Conservation (phyloP, 2,888 invertebrate species). For the Agrilus cyanescens region DNA sequence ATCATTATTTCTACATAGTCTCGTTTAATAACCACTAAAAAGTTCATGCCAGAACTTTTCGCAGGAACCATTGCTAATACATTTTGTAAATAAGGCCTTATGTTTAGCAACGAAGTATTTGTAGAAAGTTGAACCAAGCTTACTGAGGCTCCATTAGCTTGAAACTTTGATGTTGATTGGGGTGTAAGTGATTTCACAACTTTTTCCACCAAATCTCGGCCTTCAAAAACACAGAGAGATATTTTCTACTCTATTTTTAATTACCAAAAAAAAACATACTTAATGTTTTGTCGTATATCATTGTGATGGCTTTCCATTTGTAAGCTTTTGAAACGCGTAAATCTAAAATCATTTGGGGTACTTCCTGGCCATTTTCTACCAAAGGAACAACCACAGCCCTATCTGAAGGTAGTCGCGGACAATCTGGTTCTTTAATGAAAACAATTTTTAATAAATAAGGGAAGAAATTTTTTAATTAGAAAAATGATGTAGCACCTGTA, state of each 20-base stretch:
- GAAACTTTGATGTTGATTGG: conserved; percentile 18
- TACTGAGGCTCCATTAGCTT: conserved; percentile 23
- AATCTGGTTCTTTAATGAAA: conserved; percentile 50
- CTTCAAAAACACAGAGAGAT: conserved; percentile 29
- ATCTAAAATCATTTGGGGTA: conserved; percentile 68
- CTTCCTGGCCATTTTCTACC: conserved; percentile 55
- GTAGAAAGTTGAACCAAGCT: conserved; percentile 27
- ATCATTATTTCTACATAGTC: conserved; percentile 52
- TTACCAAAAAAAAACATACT: conserved; percentile 39
- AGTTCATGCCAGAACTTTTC: conserved; percentile 33
- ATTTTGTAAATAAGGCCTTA: conserved; percentile 23
- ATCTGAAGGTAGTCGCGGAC: conserved; percentile 57
- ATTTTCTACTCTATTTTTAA: background rate
- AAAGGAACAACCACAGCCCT: conserved; percentile 62
- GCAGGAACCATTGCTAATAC: conserved; percentile 27
- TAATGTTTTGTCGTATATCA: conserved; percentile 62
- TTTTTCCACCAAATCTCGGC: conserved; percentile 52
- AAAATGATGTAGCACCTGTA: conserved; percentile 38
- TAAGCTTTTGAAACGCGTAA: conserved; percentile 52
- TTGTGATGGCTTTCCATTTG: conserved; percentile 58
- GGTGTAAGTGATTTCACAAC: conserved; percentile 47
- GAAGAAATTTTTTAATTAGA: background rate
- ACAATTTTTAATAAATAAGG: background rate
- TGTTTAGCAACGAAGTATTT: conserved; percentile 18
- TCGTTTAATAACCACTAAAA: conserved; percentile 50